Evolutionary conservation across 2,797 vertebrate species (phyloP), one percentile per base, ranked within the genome.

Genomic region (Clarias laeviceps): DNA sequence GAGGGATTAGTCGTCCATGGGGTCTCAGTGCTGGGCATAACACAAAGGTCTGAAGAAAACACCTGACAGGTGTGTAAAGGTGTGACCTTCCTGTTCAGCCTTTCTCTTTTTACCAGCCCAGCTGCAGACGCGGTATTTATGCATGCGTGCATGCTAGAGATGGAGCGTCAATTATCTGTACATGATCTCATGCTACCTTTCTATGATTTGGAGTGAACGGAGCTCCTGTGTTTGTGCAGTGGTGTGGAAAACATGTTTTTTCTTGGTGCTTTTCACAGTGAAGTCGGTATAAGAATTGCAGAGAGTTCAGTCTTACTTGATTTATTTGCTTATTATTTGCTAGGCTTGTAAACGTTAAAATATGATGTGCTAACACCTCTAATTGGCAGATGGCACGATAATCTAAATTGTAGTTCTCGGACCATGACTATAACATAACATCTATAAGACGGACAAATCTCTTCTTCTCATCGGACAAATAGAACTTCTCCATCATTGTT

Each of bases 161-260:
- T 61, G 82, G 64, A 74, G 80, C 22, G 73, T 73, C 81, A 62
- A 82, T 86, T 87, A 85, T 88, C 17, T 12, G 59, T 64, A 12
- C 59, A 78, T 81, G 85, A 88, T 86, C 87, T 86, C 40, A 83
- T 61, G 59, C 77, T 82, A 54, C 85, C 82, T 66, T 83, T 81
- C 59, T 82, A 83, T 76, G 73, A 86, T 89, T 65, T 29, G 5
- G 9, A 62, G 61, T 70, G 66, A 85, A 64, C 70, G 50, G 59
- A 70, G 73, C 80, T 29, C 84, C 87, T 90, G 86, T 89, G 77
- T 85, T 90, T 89, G 84, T 87, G 88, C 84, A 89, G 82, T 65
- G 68, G 83, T 61, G 69, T 74, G 84, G 84, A 85, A 89, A 82
- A 57, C 79, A 73, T 80, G 65, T 57, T 50, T 50, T 3, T 54